Base-by-base conservation (phyloP, 2,113 vertebrate genomes). In the Bufo bufo region DNA sequence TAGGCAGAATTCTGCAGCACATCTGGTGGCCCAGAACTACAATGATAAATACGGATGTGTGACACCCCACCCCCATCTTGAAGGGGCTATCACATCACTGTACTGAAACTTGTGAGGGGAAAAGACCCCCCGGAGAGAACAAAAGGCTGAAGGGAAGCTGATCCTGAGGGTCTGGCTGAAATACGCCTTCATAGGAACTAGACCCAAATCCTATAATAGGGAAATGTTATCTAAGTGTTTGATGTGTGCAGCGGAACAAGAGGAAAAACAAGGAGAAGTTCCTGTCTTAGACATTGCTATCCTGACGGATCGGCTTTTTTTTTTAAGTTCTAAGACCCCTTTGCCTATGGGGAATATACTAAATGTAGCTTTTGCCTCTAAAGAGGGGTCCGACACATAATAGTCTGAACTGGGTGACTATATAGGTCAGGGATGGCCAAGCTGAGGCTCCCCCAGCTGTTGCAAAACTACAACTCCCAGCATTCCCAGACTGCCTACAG, bases 121-220 rank as follows among this genome's bases (percentile, higher is more conserved):
- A 17, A 75, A 75, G 72, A 50, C 45, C 49, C 72, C 72, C 72
- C 20, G 45, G 72, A 75, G 72, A 75, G 72, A 75, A 50, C 72
- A 75, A 75, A 75, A 49, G 72, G 50, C 19, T 50, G 0, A 10
- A 50, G 20, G 72, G 72, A 75, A 75, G 72, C 47, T 49, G 49
- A 50, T 50, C 72, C 17, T 11, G 45, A 20, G 10, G 47, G 16
- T 49, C 45, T 10, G 7, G 1, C 20, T 45, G 9, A 74, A 1
- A 16, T 6, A 47, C 16, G 9, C 43, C 71, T 74, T 47, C 71
- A 4, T 50, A 75, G 47, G 72, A 75, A 20, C 45, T 49, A 1
- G 16, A 7, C 71, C 19, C 47, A 74, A 74, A 74, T 47, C 33
- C 6, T 47, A 14, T 74, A 75, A 75, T 47, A 45, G 16, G 45